Percentiles rank a stretch among this genome's conserved stretches.
phyloP scores from a whole-genome alignment of 2,888 invertebrate genomes.

The Diaprepes abbreviatus region DNA sequence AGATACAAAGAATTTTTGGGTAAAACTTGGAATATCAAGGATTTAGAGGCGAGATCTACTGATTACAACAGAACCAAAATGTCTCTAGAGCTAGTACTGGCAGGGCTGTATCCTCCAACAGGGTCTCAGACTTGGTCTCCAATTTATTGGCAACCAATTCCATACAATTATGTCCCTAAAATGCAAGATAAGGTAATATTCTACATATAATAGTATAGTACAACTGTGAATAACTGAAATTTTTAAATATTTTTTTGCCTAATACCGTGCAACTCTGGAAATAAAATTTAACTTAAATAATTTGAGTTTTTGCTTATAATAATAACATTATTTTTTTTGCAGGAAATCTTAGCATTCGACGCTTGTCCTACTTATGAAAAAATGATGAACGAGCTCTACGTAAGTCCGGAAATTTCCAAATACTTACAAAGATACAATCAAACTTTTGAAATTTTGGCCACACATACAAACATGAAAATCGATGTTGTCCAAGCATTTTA shows the following conservation, averaged over 20 bases:
- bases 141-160: constrained; percentile 59
- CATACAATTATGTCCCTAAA: constrained; percentile 53
- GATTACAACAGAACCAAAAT: constrained; percentile 80
- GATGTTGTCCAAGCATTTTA: constrained; percentile 8
- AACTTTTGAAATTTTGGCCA: constrained; percentile 15
- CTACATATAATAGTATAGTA: too few species aligned
- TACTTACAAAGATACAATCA: constrained; percentile 11
- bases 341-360: constrained; percentile 17
- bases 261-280: too few species aligned
- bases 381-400: constrained; percentile 5
- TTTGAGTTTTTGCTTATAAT: neutral
- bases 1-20: constrained; percentile 16
- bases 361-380: neutral
- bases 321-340: neutral
- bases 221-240: neutral
- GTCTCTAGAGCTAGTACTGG: constrained; percentile 77
- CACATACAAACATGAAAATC: neutral
- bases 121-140: constrained; percentile 69
- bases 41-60: constrained; percentile 76
- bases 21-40: constrained; percentile 71
- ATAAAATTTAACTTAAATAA: neutral
- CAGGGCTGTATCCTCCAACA: constrained; percentile 78
- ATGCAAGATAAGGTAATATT: constrained; percentile 50
- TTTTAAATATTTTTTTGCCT: neutral
- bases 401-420: neutral